These are phyloP conservation scores for Deroptyus accipitrinus DNA, from an alignment of 2,113 vertebrate genomes.

Conservation along the genomic window DNA sequence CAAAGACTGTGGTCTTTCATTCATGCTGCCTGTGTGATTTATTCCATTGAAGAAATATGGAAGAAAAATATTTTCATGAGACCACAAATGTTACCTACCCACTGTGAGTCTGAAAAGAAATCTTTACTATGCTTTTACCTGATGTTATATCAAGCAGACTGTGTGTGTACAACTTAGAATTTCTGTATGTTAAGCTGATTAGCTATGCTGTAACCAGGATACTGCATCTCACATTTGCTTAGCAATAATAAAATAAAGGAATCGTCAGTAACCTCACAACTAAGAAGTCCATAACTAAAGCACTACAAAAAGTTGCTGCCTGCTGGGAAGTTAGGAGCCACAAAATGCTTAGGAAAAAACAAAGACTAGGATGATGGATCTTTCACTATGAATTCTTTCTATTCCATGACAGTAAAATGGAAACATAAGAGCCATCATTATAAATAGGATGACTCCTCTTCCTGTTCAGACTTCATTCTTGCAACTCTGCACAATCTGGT, in stretches of 20 bases:
- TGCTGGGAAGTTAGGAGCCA: neutral
- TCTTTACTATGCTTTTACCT: neutral
- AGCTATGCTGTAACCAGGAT: neutral
- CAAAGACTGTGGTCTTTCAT: neutral
- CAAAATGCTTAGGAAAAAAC: neutral
- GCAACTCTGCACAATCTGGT: neutral
- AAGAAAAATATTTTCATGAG: neutral
- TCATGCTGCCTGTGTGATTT: neutral
- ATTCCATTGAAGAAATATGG: neutral
- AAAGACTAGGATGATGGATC: neutral
- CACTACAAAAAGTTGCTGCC: neutral
- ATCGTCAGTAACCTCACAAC: neutral
- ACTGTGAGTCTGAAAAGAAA: neutral
- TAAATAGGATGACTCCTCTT: neutral
- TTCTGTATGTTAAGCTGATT: neutral
- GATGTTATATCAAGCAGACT: neutral
- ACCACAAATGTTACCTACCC: neutral
- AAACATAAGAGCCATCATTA: neutral
- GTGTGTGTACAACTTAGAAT: neutral
- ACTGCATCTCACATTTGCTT: neutral
- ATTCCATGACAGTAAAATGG: neutral
- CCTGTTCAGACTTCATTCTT: neutral
- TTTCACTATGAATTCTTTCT: neutral
- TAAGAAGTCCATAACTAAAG: neutral
- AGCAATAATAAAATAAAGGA: neutral